Conservation (phyloP, 2,797 vertebrate species). For the Bucorvus abyssinicus region DNA sequence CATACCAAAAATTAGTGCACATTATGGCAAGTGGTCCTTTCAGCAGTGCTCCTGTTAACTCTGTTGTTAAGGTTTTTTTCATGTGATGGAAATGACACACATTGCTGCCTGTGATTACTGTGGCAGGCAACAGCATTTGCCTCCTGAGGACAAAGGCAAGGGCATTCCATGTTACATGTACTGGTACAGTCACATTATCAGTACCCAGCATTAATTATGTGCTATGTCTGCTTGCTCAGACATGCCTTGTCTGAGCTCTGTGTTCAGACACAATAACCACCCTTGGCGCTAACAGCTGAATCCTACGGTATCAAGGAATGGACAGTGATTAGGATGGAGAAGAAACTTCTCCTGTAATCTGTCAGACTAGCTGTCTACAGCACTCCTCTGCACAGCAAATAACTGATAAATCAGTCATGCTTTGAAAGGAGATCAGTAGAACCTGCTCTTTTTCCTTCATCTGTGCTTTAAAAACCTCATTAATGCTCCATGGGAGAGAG, state of each 20-base stretch:
- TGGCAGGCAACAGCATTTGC: neutral
- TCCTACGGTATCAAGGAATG: neutral
- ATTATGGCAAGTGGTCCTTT: neutral
- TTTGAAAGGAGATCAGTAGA: neutral
- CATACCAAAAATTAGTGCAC: neutral
- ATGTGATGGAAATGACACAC: neutral
- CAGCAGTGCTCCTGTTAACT: neutral
- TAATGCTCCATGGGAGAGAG: neutral
- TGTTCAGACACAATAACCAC: neutral
- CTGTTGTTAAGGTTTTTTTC: neutral
- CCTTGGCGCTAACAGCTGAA: neutral
- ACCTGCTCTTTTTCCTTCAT: neutral
- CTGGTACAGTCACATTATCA: neutral
- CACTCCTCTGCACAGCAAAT: neutral
- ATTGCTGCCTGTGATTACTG: neutral
- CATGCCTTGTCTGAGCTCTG: neutral
- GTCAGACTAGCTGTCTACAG: neutral
- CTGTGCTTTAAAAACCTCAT: neutral
- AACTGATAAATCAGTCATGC: neutral
- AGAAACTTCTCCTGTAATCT: neutral
- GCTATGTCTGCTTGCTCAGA: neutral
- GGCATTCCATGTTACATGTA: neutral
- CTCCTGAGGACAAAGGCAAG: accelerated
- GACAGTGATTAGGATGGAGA: neutral
- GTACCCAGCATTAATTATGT: neutral